These are phyloP conservation scores for Porites rus DNA, from an alignment of 92 coral and sea anemone species.

Conservation along the genomic window DNA sequence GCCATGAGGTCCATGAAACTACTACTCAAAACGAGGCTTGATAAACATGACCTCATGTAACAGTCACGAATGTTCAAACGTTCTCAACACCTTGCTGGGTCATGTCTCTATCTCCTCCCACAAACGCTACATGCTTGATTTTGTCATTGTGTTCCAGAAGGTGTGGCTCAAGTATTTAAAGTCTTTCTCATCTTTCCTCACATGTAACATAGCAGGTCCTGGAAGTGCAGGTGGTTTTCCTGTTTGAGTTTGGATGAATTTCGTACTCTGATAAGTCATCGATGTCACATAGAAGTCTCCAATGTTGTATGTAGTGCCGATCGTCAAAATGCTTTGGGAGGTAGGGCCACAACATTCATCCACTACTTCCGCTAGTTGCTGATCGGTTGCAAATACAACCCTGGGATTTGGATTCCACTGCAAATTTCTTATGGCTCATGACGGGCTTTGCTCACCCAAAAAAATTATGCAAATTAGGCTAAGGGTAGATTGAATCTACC, in stretches of 20 bases:
- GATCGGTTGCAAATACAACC: conserved; percentile 43
- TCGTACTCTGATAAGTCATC: conserved; percentile 57
- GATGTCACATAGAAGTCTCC: conserved; percentile 60
- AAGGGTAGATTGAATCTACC: no score
- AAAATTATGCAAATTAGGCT: no score
- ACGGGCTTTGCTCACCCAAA: no score
- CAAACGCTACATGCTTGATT: conserved; percentile 13
- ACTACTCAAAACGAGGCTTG: no score
- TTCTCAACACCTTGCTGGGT: no score
- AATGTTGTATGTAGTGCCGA: conserved; percentile 64
- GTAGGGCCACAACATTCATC: conserved; percentile 37
- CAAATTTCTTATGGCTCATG: conserved; percentile 27
- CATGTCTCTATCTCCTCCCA: conserved; percentile 49
- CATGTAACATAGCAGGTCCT: conserved; percentile 64
- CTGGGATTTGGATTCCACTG: conserved; percentile 69
- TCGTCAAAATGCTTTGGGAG: conserved; percentile 48
- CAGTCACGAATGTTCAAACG: no score
- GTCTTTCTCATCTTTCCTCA: conserved; percentile 41
- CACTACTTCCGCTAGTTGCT: conserved; percentile 46
- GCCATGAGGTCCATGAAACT: background rate
- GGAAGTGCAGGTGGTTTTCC: conserved; percentile 56
- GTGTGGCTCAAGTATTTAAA: conserved; percentile 43
- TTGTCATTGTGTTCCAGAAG: conserved; percentile 31
- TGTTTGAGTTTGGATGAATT: conserved; percentile 36
- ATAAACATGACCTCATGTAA: background rate